Percentiles rank a stretch among this genome's conserved stretches.
Conservation (phyloP, 2,888 invertebrate species). For the Tenthredo notha region DNA sequence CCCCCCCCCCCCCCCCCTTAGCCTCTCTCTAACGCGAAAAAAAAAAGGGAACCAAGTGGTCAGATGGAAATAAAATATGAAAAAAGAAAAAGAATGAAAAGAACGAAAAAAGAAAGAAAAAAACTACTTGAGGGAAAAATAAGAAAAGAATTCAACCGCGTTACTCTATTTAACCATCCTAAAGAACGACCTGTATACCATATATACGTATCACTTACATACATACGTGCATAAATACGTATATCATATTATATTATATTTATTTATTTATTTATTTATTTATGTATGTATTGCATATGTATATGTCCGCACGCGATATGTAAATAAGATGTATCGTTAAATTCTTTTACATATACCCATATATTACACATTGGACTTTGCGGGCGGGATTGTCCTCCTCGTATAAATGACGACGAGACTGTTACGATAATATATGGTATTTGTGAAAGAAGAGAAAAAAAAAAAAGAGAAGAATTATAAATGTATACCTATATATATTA, state of each 20-base stretch:
- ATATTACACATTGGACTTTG: background rate
- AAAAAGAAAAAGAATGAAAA: slow-evolving; percentile 44
- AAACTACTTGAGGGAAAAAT: background rate
- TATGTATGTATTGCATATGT: background rate
- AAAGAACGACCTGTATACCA: slow-evolving; percentile 58
- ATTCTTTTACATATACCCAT: background rate
- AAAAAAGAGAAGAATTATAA: background rate
- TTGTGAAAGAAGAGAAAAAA: background rate
- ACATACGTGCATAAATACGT: slow-evolving; percentile 49
- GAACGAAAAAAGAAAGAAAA: slow-evolving; percentile 10
- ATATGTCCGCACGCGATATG: background rate
- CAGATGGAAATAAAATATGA: slow-evolving; percentile 30
- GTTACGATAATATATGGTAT: background rate
- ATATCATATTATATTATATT: background rate
- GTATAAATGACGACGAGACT: background rate
- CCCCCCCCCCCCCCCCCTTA: background rate
- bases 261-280: background rate
- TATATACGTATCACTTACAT: slow-evolving; percentile 48
- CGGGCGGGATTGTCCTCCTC: background rate
- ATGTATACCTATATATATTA: background rate
- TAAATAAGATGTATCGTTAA: slow-evolving; percentile 2
- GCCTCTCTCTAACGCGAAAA: background rate
- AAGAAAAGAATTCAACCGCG: slow-evolving; percentile 6
- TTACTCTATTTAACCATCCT: background rate
- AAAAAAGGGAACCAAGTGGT: slow-evolving; percentile 47